Evolutionary conservation across 2,797 vertebrate species (phyloP).

Genomic region (Nyctibius grandis): DNA sequence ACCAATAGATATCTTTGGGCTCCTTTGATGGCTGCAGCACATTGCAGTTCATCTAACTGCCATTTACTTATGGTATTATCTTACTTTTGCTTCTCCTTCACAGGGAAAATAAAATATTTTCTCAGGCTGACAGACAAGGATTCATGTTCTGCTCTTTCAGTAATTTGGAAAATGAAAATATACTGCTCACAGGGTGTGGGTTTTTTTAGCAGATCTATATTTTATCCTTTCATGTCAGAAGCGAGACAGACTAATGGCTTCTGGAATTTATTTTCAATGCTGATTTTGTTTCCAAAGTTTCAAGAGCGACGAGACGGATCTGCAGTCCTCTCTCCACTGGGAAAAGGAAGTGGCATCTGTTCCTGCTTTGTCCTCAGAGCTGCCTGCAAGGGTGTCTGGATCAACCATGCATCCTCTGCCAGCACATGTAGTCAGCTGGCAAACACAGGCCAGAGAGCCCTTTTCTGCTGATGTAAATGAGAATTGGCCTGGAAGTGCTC

Average conservation of each 20-base stretch:
- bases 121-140: conserved; percentile 44
- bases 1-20: not conserved
- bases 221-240: conserved; percentile 55
- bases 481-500: conserved; percentile 5
- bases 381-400: conserved; percentile 15
- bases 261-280: conserved; percentile 59
- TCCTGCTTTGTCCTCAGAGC: conserved; percentile 34
- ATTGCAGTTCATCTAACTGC: not conserved
- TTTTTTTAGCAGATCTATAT: conserved; percentile 54
- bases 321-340: not conserved
- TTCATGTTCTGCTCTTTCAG: conserved; percentile 61
- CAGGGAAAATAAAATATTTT: conserved; percentile 55
- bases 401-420: conserved; percentile 12
- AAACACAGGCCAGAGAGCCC: conserved; percentile 3
- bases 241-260: conserved; percentile 60
- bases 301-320: not conserved
- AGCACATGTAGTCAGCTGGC: not conserved
- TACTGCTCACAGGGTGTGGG: conserved; percentile 8
- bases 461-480: conserved; percentile 33
- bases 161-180: conserved; percentile 68
- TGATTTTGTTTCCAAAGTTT: conserved; percentile 60
- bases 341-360: conserved; percentile 42
- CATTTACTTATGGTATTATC: conserved; percentile 16
- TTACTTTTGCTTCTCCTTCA: not conserved
- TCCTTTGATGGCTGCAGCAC: not conserved